Evolutionary conservation across 1,140 invertebrate genomes (phyloP), one percentile per base, ranked within the genome.

Genomic region (Drosophila bipectinata): DNA sequence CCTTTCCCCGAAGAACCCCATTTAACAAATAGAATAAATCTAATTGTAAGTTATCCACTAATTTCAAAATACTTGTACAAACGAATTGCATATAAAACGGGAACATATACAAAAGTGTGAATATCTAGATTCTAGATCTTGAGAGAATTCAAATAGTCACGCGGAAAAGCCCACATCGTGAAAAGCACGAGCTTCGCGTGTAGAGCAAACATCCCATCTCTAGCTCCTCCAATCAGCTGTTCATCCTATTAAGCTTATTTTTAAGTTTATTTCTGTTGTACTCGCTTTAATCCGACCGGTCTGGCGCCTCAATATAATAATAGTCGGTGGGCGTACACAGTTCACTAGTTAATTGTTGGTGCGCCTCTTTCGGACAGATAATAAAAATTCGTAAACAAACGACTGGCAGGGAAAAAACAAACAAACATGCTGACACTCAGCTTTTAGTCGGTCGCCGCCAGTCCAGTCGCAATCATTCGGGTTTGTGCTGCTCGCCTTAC

Each of bases 331-430:
- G 71, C 71, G 71, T 73, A 51, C 28, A 15, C 24, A 56, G 41
- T 51, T 74, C 55, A 61, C 44, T 63, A 32, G 61, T 30, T 55
- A 74, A 74, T 56, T 73, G 47, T 56, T 73, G 47, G 47, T 63
- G 71, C 48, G 69, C 69, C 41, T 44, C 41, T 44, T 8, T 6
- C 41, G 5, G 69, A 14, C 5, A 56, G 69, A 74, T 74, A 74
- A 74, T 69, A 24, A 14, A 32, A 28, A 73, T 51, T 37, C 47
- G 59, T 74, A 56, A 66, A 74, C 68, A 74, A 63, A 73, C 71
- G 51, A 62, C 57, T 18, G 18, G 67, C 18, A n/a, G 30, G 0
- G 2, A 32, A 47, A 58, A 52, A 54, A 32, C 54, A 58, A 52
- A 54, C 66, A 61, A 67, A 68, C 66, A 71, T 62, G 62, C 14